These are phyloP conservation scores for Fistularia commersonii DNA, from an alignment of 2,797 vertebrate species.

Conservation along the genomic window DNA sequence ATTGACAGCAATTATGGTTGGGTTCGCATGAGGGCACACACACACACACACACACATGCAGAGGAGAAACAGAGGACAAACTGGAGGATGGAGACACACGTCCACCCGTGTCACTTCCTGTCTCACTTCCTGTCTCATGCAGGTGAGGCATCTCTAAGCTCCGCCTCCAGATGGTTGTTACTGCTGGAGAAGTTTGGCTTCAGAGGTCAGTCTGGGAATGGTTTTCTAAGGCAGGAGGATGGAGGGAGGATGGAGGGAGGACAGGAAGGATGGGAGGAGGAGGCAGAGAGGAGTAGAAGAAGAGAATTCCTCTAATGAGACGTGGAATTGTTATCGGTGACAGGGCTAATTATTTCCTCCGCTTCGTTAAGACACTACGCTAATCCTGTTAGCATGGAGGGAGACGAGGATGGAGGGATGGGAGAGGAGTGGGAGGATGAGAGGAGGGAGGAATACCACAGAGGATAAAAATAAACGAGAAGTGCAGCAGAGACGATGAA, in stretches of 20 bases:
- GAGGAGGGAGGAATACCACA: background rate
- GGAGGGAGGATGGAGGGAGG: background rate
- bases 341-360: slow-evolving; percentile 74
- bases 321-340: slow-evolving; percentile 72
- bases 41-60: slow-evolving; percentile 5
- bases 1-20: slow-evolving; percentile 60
- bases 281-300: background rate
- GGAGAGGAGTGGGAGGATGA: background rate
- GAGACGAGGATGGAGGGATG: slow-evolving; percentile 6
- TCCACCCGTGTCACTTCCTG: too few relatives aligned
- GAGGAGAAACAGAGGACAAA: background rate
- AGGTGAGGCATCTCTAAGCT: too few relatives aligned
- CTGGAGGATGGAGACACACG: too few relatives aligned
- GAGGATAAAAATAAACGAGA: background rate
- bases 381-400: slow-evolving; percentile 74
- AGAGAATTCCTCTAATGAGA: slow-evolving; percentile 57
- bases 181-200: too few relatives aligned
- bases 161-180: too few relatives aligned
- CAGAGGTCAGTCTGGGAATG: too few relatives aligned
- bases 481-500: background rate
- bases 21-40: slow-evolving; percentile 33
- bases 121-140: too few relatives aligned
- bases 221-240: background rate
- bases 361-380: slow-evolving; percentile 62
- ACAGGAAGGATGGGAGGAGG: background rate